Evolutionary conservation across 2,888 invertebrate species (phyloP).

Genomic region (Scaptomyza parva): DNA sequence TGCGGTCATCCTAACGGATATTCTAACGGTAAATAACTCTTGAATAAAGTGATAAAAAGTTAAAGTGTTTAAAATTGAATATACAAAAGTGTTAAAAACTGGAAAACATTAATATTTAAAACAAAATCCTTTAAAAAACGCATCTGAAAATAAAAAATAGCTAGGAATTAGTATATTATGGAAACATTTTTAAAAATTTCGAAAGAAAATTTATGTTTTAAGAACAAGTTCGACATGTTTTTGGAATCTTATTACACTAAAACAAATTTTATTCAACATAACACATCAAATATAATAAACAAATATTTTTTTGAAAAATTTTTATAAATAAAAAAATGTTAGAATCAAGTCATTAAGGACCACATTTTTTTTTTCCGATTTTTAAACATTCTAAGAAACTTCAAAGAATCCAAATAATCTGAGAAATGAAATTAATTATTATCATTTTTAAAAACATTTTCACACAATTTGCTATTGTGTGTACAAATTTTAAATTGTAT

Average conservation of each 20-base stretch:
- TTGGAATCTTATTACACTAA: not conserved
- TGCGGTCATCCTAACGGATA: conserved; percentile 52
- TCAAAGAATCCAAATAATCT: no score
- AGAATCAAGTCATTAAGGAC: no score
- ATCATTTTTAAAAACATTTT: no score
- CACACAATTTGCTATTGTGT: no score
- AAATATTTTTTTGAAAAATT: not conserved
- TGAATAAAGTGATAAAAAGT: conserved; percentile 2
- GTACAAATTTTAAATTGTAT: not conserved
- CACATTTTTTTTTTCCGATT: no score
- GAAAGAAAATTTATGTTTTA: not conserved
- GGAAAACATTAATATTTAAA: not conserved
- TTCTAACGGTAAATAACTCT: not conserved
- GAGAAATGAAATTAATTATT: no score
- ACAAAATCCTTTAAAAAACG: not conserved
- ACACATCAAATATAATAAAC: not conserved
- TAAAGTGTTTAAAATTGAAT: not conserved
- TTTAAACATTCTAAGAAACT: no score
- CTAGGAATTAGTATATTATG: no score
- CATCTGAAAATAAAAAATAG: no score
- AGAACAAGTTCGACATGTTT: not conserved
- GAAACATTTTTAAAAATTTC: no score
- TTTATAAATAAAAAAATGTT: no score
- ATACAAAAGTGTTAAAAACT: not conserved
- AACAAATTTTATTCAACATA: not conserved